Evolutionary conservation across 2,113 vertebrate genomes (phyloP), one percentile per base, ranked within the genome.

Genomic region (Periophthalmodon schlosseri): DNA sequence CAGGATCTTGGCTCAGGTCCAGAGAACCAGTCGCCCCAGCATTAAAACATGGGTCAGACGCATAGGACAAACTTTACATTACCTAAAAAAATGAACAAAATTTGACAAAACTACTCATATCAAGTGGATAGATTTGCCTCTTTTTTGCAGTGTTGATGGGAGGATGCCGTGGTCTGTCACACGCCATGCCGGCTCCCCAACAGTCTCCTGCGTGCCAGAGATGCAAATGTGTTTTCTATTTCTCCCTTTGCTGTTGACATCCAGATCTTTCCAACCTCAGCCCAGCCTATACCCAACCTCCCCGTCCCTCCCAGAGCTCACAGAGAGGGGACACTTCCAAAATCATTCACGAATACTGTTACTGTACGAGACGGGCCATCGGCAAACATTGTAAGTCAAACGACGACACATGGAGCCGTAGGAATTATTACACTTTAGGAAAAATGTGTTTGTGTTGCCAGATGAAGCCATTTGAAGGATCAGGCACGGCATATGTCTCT

Each of bases 211-310:
- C 70, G 90, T 91, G 87, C 91, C 91, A 92, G 74, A 67, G 74
- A 86, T 90, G 92, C 90, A 93, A 91, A 94, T 95, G 93, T 95
- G 94, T 93, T 96, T 96, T 95, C 89, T 91, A 79, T 96, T 95
- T 94, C 89, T 94, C 82, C 72, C 84, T 89, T 81, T 68, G 10
- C 93, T 90, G 87, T 93, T 94, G 93, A 94, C 95, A 95, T 95
- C 94, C 86, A 88, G 92, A 94, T 95, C 92, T 95, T 96, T 94
- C 94, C 94, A 92, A 92, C 93, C 72, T 91, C 89, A 87, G 79
- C 82, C 74, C 83, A 56, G 58, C 57, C 57, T 44, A 4, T 65
- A 24, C 69, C 79, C 61, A 50, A 9, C 69, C 46, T 16, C 67
- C 67, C 49, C 2, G 67, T 9, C 23, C 69, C 60, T 74, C 63